Percentiles rank a stretch among this genome's conserved stretches.
phyloP scores from a whole-genome alignment of 2,797 vertebrate species.

The Ispidina lecontei region DNA sequence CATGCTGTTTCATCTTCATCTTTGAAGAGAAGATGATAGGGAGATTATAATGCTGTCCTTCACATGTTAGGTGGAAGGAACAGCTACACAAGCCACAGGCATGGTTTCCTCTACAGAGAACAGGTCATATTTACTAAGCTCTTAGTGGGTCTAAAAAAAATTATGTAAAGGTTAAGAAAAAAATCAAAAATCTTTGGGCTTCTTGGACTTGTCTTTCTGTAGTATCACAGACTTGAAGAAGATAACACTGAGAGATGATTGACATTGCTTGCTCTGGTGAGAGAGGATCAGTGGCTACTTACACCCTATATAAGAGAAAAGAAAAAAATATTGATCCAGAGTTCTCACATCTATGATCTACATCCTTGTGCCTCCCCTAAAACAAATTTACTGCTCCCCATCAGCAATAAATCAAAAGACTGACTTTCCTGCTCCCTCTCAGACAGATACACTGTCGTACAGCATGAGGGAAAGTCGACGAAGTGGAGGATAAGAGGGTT shows the following conservation, averaged over 20 bases:
- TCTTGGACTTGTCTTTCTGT: conserved; percentile 3
- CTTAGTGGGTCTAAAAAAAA: neutral
- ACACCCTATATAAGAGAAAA: neutral
- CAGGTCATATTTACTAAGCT: neutral
- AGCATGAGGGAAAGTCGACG: neutral
- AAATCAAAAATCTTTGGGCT: neutral
- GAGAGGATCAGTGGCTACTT: neutral
- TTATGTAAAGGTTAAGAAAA: neutral
- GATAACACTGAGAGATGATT: conserved; percentile 31
- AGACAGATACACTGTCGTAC: conserved; percentile 22
- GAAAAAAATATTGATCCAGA: conserved; percentile 61
- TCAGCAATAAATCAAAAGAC: conserved; percentile 67
- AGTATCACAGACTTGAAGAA: neutral
- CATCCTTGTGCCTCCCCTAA: conserved; percentile 57
- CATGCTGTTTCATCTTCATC: conserved; percentile 4
- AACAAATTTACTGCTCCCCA: conserved; percentile 63
- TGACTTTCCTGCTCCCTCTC: conserved; percentile 32
- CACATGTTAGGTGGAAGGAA: neutral
- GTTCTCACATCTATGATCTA: conserved; percentile 66
- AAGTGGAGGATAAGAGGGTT: neutral
- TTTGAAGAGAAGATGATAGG: conserved; percentile 41
- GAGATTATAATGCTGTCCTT: conserved; percentile 8
- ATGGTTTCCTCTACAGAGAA: neutral
- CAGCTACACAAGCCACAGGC: neutral
- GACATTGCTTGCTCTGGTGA: conserved; percentile 13